Evolutionary conservation across 2,797 vertebrate species (phyloP), one percentile per base, ranked within the genome.

Genomic region (Crypturellus tataupa): DNA sequence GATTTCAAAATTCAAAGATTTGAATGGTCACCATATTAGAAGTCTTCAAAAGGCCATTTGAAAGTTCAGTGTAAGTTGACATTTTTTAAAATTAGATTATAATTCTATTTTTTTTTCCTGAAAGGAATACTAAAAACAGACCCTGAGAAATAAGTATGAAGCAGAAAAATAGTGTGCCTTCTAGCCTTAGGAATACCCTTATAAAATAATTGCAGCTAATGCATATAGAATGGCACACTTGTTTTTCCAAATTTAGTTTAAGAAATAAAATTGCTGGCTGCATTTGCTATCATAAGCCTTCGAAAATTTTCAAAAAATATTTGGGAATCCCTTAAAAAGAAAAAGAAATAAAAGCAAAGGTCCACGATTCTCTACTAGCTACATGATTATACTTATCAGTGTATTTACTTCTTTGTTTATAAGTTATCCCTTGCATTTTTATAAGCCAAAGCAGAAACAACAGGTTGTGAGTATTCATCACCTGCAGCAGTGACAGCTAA

Each of bases 401-500:
- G 49, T 94, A 87, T 77, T 84, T 89, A 64, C 56, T 86, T 35
- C 35, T 76, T 67, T 86, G 21, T 87, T 73, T 82, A 35, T 64
- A 93, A 81, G 3, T 71, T 90, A 56, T 64, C 21, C n/a, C 13
- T 64, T 82, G 71, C 3, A 1, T 69, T 91, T 91, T 81, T n/a
- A 53, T 76, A 93, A 84, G 70, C 51, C 31, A 46, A 72, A 82
- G 58, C 42, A 91, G 68, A 94, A 95, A 91, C 73, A 96, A 94
- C 88, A 95, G 86, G 78, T 95, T 92, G 60, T 16, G 33, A 96
- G 40, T 75, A 68, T 64, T 95, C 84, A 92, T 95, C 94, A 93
- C 81, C 86, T 90, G 88, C 78, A 82, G 33, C 79, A 93, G 31
- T 85, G 92, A 95, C 90, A 95, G 76, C 64, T 93, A 87, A 86